These are phyloP conservation scores for Misgurnus mizolepis DNA, from an alignment of 2,113 vertebrate species.

Conservation along the genomic window DNA sequence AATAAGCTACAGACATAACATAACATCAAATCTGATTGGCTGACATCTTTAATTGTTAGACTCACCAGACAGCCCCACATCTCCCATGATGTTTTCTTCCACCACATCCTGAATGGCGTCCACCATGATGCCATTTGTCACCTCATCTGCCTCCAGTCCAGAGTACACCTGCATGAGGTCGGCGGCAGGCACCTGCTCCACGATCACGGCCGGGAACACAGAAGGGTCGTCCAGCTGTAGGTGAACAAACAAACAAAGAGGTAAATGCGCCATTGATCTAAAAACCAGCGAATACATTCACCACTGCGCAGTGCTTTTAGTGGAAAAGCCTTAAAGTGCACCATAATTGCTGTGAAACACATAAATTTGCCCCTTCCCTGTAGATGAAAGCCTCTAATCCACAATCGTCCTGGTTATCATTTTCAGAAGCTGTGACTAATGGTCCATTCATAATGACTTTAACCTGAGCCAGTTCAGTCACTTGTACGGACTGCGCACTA, in stretches of 20 bases:
- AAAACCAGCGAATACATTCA: conserved; percentile 4
- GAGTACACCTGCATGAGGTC: conserved; percentile 88
- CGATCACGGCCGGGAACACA: conserved; percentile 85
- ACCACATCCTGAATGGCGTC: conserved; percentile 79
- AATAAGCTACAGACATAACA: no score
- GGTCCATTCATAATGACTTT: conserved; percentile 37
- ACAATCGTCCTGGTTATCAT: conserved; percentile 21
- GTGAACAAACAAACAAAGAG: conserved; percentile 21
- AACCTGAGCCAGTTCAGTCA: conserved; percentile 13
- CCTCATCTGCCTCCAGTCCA: conserved; percentile 82
- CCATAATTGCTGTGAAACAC: conserved; percentile 28
- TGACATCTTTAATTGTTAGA: not conserved
- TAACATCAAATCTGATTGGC: no score
- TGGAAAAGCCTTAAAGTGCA: conserved; percentile 5
- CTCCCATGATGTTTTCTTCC: conserved; percentile 80
- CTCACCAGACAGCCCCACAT: conserved; percentile 80
- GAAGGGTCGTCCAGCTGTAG: conserved; percentile 83
- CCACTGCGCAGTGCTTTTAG: not conserved
- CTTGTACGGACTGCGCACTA: not conserved
- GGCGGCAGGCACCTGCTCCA: conserved; percentile 82
- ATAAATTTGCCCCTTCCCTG: conserved; percentile 6
- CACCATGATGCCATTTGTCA: conserved; percentile 80
- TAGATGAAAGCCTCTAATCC: conserved; percentile 31
- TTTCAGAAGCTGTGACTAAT: not conserved
- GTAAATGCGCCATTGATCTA: conserved; percentile 34